Base-by-base conservation (phyloP, 1,140 invertebrate species). In the Euwallacea similis region DNA sequence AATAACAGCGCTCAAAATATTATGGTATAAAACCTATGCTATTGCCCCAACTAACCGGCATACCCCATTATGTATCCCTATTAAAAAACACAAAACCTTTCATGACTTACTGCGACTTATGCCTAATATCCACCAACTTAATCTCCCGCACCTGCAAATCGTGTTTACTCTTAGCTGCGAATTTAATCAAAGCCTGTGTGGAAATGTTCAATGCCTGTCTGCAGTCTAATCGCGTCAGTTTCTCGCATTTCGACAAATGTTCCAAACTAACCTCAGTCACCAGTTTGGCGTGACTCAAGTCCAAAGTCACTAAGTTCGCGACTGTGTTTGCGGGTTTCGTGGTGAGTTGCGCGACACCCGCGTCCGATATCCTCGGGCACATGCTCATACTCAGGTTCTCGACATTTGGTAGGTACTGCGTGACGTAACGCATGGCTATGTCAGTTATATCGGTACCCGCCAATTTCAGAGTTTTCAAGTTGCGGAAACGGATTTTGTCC, bases 381-480 rank as follows among this genome's bases (percentile, higher is more conserved):
- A 90, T 92, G 11, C 92, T 94, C 8, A 96, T 83, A 83, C 95
- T 92, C 56, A 97, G 82, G 55, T 87, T 86, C 21, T 87, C 85
- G 53, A 97, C 80, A 74, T 87, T 84, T 0, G 90, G 89, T 58
- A 96, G 77, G 76, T 94, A 90, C 81, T 94, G 90, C 0, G 89
- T 88, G 4, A 95, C 88, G 65, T 93, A 89, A 11, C 92, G 86
- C 75, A 97, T 85, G 0, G 94, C 90, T 13, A 94, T 89, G 79
- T 98, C 95, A 0, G 93, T 93, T 47, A 98, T 89, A 74, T 96
- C 93, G 3, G 93, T 95, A 41, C 95, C 95, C 44, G 92, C 90
- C 2, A 97, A 81, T 46, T 88, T 87, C 11, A 98, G 83, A 56
- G 86, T 88, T 64, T 88, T 88, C 10, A 97, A 83, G 71, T 92